A percentile compares a stretch with the other conserved stretches of the same genome.
These are phyloP conservation scores for Drosophila recens DNA, from an alignment of 2,888 invertebrate species.

Conservation along the genomic window DNA sequence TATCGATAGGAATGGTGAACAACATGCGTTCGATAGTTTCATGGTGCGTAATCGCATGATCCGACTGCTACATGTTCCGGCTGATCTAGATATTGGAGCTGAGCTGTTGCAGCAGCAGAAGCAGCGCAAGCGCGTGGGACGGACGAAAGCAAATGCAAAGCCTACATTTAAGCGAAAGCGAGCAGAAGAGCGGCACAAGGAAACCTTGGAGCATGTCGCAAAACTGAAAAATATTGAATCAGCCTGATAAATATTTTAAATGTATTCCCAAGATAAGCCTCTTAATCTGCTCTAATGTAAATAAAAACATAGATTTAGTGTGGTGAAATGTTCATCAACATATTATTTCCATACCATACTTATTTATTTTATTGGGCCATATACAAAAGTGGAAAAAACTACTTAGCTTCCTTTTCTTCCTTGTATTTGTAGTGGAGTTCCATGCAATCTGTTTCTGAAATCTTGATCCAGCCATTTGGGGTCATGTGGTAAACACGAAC, in stretches of 20 bases:
- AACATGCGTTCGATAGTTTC: conserved; percentile 83
- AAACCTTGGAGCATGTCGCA: conserved; percentile 74
- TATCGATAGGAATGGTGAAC: conserved; percentile 82
- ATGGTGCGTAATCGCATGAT: conserved; percentile 80
- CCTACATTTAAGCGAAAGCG: conserved; percentile 78
- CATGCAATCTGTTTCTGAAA: conserved; percentile 96
- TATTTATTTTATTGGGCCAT: conserved; percentile 14
- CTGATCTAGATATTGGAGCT: conserved; percentile 63
- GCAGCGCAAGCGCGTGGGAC: conserved; percentile 32
- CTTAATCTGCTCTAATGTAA: neutral
- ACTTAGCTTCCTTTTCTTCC: conserved; percentile 83
- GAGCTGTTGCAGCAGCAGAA: conserved; percentile 64
- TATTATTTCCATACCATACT: conserved; percentile 35
- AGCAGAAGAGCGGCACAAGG: conserved; percentile 75
- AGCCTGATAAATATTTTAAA: too few species aligned
- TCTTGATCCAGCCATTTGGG: conserved; percentile 95
- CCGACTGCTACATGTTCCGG: conserved; percentile 82
- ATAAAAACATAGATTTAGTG: neutral
- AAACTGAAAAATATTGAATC: conserved; percentile 20
- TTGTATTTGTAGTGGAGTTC: conserved; percentile 95
- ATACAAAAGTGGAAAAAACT: conserved; percentile 17
- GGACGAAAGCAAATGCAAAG: conserved; percentile 49
- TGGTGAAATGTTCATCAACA: neutral
- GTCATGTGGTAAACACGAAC: conserved; percentile 98
- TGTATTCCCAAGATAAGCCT: neutral